These are phyloP conservation scores for Pipra filicauda DNA, from an alignment of 2,113 vertebrate genomes.

Conservation along the genomic window DNA sequence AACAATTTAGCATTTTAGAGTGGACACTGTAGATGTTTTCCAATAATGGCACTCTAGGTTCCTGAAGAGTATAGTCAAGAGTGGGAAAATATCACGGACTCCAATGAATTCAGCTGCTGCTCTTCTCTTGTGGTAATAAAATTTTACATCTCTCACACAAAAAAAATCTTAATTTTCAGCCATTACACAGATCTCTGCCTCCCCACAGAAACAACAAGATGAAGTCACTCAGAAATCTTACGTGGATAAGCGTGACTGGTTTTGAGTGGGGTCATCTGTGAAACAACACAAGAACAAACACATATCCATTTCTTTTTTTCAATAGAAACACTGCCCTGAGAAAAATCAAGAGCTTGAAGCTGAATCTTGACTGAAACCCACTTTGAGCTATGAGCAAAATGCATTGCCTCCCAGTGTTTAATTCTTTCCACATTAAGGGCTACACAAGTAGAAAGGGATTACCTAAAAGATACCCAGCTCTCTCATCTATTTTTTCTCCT, in stretches of 20 bases:
- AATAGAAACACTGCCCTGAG: neutral
- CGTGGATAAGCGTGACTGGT: accelerated
- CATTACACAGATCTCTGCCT: neutral
- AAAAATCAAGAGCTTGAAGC: neutral
- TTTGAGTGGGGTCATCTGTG: neutral
- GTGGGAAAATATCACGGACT: neutral
- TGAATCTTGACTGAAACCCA: neutral
- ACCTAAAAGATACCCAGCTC: neutral
- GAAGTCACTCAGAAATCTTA: neutral
- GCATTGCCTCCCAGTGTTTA: neutral
- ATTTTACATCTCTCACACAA: neutral
- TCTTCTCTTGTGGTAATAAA: neutral
- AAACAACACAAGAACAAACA: neutral
- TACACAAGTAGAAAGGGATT: neutral
- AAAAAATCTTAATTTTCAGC: neutral
- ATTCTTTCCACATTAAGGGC: neutral
- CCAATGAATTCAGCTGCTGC: neutral
- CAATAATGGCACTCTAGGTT: neutral
- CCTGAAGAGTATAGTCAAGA: neutral
- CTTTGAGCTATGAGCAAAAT: neutral
- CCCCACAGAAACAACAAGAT: neutral
- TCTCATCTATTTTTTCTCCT: neutral
- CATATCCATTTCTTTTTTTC: neutral
- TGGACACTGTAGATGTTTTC: neutral
- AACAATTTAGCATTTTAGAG: neutral